Evolutionary conservation across 2,113 vertebrate species (phyloP).

Genomic region (Anas platyrhynchos): DNA sequence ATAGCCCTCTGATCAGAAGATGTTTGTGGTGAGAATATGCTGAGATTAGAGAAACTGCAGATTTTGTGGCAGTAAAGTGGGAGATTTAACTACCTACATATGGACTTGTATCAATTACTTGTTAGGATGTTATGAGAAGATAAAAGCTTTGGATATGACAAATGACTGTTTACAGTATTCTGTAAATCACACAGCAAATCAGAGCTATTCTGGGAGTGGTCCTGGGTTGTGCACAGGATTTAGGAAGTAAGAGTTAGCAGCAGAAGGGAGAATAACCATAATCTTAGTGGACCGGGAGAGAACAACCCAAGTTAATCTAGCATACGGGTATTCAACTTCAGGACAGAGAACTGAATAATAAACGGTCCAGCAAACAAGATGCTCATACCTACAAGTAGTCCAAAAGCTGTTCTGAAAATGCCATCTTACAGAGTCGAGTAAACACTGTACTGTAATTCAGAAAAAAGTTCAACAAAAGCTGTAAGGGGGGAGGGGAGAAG

Average conservation of each 20-base stretch:
- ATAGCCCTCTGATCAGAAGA: background rate
- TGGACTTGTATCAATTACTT: background rate
- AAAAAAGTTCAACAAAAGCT: background rate
- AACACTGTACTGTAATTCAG: background rate
- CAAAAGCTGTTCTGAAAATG: background rate
- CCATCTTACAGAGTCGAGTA: background rate
- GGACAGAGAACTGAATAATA: background rate
- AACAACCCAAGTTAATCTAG: background rate
- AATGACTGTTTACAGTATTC: background rate
- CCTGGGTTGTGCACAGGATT: background rate
- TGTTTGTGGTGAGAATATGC: background rate
- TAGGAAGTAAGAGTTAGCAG: background rate
- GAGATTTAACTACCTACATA: background rate
- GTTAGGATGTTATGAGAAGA: background rate
- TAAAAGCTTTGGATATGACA: background rate
- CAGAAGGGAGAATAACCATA: background rate
- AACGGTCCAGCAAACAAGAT: background rate
- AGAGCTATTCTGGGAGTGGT: background rate
- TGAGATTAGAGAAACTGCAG: background rate
- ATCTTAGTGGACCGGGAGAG: background rate
- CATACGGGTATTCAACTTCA: background rate
- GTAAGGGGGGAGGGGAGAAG: background rate
- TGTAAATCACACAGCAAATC: background rate
- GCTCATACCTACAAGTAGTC: background rate
- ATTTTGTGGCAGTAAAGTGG: background rate